phyloP scores from a whole-genome alignment of 2,888 invertebrate species.

The Drosophila sordidula region DNA sequence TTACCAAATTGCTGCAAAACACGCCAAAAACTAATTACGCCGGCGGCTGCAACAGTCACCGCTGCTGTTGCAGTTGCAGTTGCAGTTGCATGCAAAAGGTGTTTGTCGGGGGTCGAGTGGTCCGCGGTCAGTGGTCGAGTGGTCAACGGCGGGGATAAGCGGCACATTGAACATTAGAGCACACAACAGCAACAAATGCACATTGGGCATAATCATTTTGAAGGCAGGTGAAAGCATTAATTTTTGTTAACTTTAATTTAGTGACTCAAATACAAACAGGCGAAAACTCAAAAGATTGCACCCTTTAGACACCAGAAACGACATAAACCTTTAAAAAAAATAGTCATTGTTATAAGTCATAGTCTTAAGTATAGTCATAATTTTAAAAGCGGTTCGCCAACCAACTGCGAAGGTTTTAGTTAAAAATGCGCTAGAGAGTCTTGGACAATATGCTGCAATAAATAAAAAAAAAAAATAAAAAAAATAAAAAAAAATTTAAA shows the following conservation, averaged over 20 bases:
- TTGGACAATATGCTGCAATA: too few relatives aligned
- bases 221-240: neutral
- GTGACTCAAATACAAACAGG: too few relatives aligned
- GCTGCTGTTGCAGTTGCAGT: constrained; percentile 9
- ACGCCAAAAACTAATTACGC: constrained; percentile 76
- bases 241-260: neutral
- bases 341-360: too few relatives aligned
- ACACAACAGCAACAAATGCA: constrained; percentile 16
- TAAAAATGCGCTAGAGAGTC: too few relatives aligned
- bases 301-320: too few relatives aligned
- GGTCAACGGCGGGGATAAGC: constrained; percentile 4
- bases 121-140: constrained; percentile 9
- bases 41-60: constrained; percentile 21
- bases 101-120: constrained; percentile 10
- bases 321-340: too few relatives aligned
- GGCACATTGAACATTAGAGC: constrained; percentile 20
- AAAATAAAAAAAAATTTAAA: too few relatives aligned
- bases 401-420: too few relatives aligned
- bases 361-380: too few relatives aligned
- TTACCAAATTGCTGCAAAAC: constrained; percentile 66
- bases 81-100: constrained; percentile 34
- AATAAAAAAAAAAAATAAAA: too few relatives aligned
- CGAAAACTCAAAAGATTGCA: too few relatives aligned
- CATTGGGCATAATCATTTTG: neutral
- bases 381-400: too few relatives aligned